Evolutionary conservation across 2,113 vertebrate genomes (phyloP).

Genomic region (Zingel zingel): DNA sequence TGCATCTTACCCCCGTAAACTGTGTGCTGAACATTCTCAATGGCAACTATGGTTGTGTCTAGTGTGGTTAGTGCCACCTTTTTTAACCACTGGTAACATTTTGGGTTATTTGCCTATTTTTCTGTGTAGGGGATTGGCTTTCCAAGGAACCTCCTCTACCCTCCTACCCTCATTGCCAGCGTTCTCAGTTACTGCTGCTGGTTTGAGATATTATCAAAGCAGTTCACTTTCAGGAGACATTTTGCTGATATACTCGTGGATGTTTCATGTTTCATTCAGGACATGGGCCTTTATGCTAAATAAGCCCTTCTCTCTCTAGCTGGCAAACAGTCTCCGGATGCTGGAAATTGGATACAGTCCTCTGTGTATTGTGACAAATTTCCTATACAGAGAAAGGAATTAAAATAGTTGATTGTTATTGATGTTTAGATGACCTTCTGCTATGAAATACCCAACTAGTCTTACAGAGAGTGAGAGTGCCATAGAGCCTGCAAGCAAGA

Average conservation of each 20-base stretch:
- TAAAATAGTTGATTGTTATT: not conserved
- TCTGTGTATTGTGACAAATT: not conserved
- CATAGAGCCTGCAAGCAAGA: not conserved
- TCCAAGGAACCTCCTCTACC: not conserved
- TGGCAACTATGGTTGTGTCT: not conserved
- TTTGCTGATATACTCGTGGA: slow-evolving; percentile 8
- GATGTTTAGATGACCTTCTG: not conserved
- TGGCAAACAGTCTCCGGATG: not conserved
- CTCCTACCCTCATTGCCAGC: not conserved
- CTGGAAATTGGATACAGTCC: not conserved
- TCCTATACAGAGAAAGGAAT: not conserved
- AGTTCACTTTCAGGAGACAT: slow-evolving; percentile 29
- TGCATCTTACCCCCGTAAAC: not conserved
- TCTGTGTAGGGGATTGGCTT: not conserved
- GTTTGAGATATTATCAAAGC: slow-evolving; percentile 15
- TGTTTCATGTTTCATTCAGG: slow-evolving; percentile 32
- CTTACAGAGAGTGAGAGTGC: not conserved
- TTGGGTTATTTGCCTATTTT: not conserved
- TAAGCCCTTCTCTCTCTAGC: slow-evolving; percentile 9
- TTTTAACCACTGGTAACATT: not conserved
- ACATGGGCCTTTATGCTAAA: not conserved
- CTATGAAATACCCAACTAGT: not conserved
- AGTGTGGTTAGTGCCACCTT: not conserved
- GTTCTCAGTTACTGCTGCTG: slow-evolving; percentile 6
- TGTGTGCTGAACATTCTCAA: not conserved